Evolutionary conservation across 2,797 vertebrate genomes (phyloP).

Genomic region (Fistularia tabacaria): DNA sequence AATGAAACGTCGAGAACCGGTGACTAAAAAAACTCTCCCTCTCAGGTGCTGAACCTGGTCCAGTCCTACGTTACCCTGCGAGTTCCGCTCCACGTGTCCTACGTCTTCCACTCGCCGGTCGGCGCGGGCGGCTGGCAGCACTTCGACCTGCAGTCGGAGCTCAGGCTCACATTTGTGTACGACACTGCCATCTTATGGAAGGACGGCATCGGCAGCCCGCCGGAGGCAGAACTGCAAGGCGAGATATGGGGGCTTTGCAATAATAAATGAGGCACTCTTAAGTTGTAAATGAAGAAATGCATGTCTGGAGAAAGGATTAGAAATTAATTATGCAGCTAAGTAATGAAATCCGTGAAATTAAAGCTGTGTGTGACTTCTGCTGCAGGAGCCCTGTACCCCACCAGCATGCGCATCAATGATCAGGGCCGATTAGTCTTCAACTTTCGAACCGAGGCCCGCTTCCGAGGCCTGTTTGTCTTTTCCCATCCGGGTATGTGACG

Average conservation of each 20-base stretch:
- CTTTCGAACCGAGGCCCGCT: slow-evolving; percentile 91
- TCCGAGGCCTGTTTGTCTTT: slow-evolving; percentile 88
- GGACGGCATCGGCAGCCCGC: slow-evolving; percentile 90
- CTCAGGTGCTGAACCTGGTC: slow-evolving; percentile 90
- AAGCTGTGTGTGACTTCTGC: slow-evolving; percentile 11
- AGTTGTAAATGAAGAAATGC: background rate
- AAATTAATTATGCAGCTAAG: background rate
- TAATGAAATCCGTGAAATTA: background rate
- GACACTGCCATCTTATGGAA: slow-evolving; percentile 98
- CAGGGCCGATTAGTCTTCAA: slow-evolving; percentile 91
- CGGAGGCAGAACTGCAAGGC: slow-evolving; percentile 92
- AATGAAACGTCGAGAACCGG: too few species aligned
- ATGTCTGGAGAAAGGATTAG: too few species aligned
- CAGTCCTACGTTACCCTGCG: slow-evolving; percentile 94
- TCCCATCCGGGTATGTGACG: slow-evolving; percentile 73
- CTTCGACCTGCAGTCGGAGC: slow-evolving; percentile 92
- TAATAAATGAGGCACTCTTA: too few species aligned
- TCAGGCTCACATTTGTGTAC: slow-evolving; percentile 94
- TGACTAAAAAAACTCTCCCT: background rate
- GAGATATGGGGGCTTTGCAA: slow-evolving; percentile 1
- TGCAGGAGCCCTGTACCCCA: slow-evolving; percentile 90
- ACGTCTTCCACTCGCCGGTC: slow-evolving; percentile 92
- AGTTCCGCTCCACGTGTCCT: slow-evolving; percentile 91
- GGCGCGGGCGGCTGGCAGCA: slow-evolving; percentile 94
- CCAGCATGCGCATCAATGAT: slow-evolving; percentile 91